Conservation (phyloP, 1,140 invertebrate genomes). For the Orchestia grillus region DNA sequence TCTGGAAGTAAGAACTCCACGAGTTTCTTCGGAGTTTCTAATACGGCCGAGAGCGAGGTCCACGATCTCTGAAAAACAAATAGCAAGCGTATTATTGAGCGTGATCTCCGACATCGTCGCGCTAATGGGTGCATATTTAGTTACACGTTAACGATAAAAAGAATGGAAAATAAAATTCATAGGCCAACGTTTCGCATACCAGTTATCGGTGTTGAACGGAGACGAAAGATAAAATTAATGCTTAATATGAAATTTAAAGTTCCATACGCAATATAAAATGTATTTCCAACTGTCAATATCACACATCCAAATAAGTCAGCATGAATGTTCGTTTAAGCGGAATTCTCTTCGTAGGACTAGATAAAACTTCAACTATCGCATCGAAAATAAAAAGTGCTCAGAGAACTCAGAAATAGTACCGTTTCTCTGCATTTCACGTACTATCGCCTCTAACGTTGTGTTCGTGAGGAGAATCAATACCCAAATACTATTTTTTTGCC, state of each 20-base stretch:
- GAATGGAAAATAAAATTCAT: too few species aligned
- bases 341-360: too few species aligned
- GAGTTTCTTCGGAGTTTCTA: neutral
- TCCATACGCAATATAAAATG: neutral
- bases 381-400: neutral
- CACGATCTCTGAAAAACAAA: slow-evolving; percentile 62
- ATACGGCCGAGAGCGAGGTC: slow-evolving; percentile 64
- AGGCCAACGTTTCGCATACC: too few species aligned
- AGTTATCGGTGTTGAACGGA: too few species aligned
- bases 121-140: too few species aligned
- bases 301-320: neutral
- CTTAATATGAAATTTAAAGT: neutral
- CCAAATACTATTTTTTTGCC: too few species aligned
- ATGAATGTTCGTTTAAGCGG: too few species aligned
- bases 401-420: neutral
- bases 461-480: neutral
- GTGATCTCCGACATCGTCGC: too few species aligned
- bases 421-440: neutral
- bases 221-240: neutral
- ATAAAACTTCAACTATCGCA: too few species aligned
- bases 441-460: neutral
- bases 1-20: neutral
- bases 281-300: neutral
- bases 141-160: too few species aligned
- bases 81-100: too few species aligned